Evolutionary conservation across 2,888 invertebrate species (phyloP).

Genomic region (Xylota sylvarum): DNA sequence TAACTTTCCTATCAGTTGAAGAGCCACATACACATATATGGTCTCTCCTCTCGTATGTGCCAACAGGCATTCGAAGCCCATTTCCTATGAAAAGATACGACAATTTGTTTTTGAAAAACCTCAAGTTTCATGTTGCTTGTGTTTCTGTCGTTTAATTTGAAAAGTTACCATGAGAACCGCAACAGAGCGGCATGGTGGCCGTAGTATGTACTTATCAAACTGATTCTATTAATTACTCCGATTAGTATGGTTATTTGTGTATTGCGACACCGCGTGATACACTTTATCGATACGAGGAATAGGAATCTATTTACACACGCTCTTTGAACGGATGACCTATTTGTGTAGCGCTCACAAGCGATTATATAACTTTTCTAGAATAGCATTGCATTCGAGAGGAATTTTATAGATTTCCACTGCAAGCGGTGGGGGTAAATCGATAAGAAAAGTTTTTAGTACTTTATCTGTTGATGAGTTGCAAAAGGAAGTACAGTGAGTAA

Average conservation of each 20-base stretch:
- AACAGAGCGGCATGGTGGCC: background rate
- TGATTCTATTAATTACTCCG: constrained; percentile 57
- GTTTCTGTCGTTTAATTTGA: constrained; percentile 9
- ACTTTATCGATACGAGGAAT: constrained; percentile 26
- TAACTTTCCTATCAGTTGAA: constrained; percentile 5
- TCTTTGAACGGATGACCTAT: constrained; percentile 31
- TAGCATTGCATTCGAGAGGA: background rate
- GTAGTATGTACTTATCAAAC: constrained; percentile 43
- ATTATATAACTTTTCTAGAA: constrained; percentile 1
- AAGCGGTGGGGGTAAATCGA: constrained; percentile 4
- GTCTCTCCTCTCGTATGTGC: background rate
- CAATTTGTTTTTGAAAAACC: constrained; percentile 22
- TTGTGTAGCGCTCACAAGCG: background rate
- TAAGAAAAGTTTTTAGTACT: background rate
- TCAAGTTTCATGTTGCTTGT: background rate
- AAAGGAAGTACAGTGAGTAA: no score
- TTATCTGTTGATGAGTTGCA: no score
- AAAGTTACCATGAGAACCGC: constrained; percentile 31
- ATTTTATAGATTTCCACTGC: constrained; percentile 14
- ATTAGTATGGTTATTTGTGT: constrained; percentile 40
- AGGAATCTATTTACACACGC: constrained; percentile 21
- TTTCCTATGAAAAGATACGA: constrained; percentile 6
- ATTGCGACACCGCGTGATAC: constrained; percentile 14
- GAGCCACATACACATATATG: background rate
- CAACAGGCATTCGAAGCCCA: background rate